phyloP scores from a whole-genome alignment of 2,113 vertebrate genomes.

The Heteronetta atricapilla region DNA sequence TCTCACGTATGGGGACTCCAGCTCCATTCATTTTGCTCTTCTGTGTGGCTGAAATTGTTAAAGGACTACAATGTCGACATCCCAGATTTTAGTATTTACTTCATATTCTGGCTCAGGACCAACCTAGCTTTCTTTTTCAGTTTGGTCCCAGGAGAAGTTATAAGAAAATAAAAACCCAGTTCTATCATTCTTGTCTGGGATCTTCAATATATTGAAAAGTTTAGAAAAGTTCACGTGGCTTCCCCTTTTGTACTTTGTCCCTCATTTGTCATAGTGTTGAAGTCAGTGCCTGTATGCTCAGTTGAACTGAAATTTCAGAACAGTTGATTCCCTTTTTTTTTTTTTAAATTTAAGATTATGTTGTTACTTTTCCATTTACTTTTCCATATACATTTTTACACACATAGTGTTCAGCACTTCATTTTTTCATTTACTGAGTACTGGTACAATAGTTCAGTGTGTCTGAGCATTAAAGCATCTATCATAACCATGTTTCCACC shows the following conservation, averaged over 20 bases:
- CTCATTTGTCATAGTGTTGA: neutral
- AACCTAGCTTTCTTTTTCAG: neutral
- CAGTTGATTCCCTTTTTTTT: neutral
- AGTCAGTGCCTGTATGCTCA: neutral
- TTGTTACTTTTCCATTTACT: neutral
- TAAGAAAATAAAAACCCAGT: neutral
- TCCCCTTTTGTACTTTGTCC: neutral
- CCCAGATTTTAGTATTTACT: neutral
- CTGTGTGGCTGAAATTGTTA: neutral
- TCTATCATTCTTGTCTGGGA: neutral
- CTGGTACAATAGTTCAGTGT: neutral
- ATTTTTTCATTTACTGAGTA: neutral
- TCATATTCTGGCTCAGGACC: neutral
- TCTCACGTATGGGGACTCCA: neutral
- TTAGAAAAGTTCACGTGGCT: neutral
- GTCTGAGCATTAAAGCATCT: neutral
- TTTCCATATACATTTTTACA: neutral
- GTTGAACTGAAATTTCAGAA: neutral
- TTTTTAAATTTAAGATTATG: neutral
- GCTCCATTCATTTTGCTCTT: neutral
- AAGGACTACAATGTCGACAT: neutral
- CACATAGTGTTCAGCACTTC: neutral
- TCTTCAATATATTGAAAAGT: neutral
- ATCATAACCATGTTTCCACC: neutral
- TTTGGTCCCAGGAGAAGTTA: neutral